phyloP scores from a whole-genome alignment of 2,888 invertebrate genomes.

The Andrena bucephala region DNA sequence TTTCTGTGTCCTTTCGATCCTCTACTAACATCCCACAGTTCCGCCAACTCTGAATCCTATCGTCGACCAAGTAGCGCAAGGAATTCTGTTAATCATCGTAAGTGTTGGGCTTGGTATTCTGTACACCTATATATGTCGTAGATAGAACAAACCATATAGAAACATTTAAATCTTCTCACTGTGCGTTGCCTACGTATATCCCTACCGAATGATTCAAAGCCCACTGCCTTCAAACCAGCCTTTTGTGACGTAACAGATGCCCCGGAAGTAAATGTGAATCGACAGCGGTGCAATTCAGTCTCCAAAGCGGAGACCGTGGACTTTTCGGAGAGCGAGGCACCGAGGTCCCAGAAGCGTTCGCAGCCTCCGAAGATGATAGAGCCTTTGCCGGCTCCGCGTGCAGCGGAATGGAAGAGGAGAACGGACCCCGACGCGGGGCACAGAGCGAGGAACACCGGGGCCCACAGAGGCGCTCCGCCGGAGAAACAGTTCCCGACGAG shows the following conservation, averaged over 20 bases:
- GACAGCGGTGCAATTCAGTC: constrained; percentile 69
- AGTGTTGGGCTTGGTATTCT: constrained; percentile 79
- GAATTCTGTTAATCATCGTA: constrained; percentile 84
- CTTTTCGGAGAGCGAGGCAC: constrained; percentile 40
- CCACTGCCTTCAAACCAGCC: not conserved
- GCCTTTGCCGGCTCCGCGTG: constrained; percentile 80
- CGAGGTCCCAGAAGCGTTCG: constrained; percentile 67
- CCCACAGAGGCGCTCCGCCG: not conserved
- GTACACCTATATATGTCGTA: constrained; percentile 30
- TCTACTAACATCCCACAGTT: constrained; percentile 83
- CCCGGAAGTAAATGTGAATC: constrained; percentile 59
- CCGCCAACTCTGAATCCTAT: constrained; percentile 84
- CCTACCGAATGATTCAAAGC: not conserved
- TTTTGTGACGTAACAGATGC: constrained; percentile 64
- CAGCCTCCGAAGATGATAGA: constrained; percentile 80
- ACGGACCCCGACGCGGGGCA: constrained; percentile 64
- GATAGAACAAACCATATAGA: not conserved
- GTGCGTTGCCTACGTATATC: not conserved
- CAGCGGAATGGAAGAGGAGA: constrained; percentile 78
- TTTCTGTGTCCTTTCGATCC: constrained; percentile 84
- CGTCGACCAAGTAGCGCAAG: constrained; percentile 84
- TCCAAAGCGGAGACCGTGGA: constrained; percentile 60
- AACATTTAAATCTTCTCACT: not conserved
- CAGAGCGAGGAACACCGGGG: constrained; percentile 46
- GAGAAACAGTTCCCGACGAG: constrained; percentile 29